Evolutionary conservation across 2,888 invertebrate species (phyloP).

Genomic region (Cheilosia vulpina): DNA sequence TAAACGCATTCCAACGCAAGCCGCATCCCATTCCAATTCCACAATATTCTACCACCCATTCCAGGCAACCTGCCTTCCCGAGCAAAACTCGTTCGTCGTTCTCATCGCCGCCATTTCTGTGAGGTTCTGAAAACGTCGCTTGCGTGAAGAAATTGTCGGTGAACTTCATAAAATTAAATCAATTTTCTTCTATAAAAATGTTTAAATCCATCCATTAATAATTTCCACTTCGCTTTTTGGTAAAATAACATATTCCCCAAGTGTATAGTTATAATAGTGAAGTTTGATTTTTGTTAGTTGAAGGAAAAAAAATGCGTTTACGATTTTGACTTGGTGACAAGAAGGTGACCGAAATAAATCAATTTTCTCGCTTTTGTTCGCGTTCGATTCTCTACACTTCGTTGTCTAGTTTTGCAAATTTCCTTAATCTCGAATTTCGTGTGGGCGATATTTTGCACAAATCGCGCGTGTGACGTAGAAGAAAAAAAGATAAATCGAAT

Average conservation of each 20-base stretch:
- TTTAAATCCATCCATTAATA: slow-evolving; percentile 53
- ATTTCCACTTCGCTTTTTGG: slow-evolving; percentile 52
- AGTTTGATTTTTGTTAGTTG: slow-evolving; percentile 35
- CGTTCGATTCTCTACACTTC: slow-evolving; percentile 58
- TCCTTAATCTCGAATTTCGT: slow-evolving; percentile 24
- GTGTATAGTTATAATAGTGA: slow-evolving; percentile 17
- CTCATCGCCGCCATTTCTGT: slow-evolving; percentile 71
- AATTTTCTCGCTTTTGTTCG: slow-evolving; percentile 51
- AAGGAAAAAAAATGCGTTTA: slow-evolving; percentile 58
- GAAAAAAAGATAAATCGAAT: background rate
- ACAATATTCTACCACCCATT: slow-evolving; percentile 33
- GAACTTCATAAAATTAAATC: slow-evolving; percentile 58
- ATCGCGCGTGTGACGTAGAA: slow-evolving; percentile 40
- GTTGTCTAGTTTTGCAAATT: slow-evolving; percentile 34
- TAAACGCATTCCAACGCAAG: slow-evolving; percentile 26
- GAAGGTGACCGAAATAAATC: slow-evolving; percentile 36
- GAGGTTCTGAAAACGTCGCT: slow-evolving; percentile 66
- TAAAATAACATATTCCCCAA: slow-evolving; percentile 25
- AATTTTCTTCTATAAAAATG: slow-evolving; percentile 60
- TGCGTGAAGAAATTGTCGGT: slow-evolving; percentile 69
- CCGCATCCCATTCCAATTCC: slow-evolving; percentile 20
- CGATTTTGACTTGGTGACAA: slow-evolving; percentile 60
- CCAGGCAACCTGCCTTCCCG: slow-evolving; percentile 47
- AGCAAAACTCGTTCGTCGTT: slow-evolving; percentile 51
- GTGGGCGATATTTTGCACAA: slow-evolving; percentile 51